phyloP scores from a whole-genome alignment of 2,797 vertebrate species.

The Chaunax sp. region DNA sequence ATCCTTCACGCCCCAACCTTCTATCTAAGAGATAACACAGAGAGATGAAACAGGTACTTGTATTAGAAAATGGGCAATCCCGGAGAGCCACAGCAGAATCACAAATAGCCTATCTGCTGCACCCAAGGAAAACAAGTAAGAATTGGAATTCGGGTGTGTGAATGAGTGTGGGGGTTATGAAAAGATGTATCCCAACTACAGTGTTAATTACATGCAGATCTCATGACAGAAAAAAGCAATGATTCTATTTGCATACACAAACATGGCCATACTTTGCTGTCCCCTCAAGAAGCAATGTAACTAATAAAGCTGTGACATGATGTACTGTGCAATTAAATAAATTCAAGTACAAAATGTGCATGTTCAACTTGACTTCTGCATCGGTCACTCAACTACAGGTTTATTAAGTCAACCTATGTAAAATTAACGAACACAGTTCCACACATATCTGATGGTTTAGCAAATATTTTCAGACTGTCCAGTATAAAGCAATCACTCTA shows the following conservation, averaged over 20 bases:
- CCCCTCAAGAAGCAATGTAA: not conserved
- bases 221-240: slow-evolving; percentile 5
- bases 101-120: slow-evolving; percentile 31
- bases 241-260: slow-evolving; percentile 7
- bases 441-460: too few species aligned
- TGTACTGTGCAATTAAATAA: slow-evolving; percentile 1
- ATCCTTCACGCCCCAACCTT: not conserved
- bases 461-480: not conserved
- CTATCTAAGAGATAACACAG: slow-evolving; percentile 7
- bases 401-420: not conserved
- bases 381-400: not conserved
- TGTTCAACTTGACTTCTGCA: not conserved
- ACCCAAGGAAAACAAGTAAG: slow-evolving; percentile 43
- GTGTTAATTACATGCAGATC: slow-evolving; percentile 21
- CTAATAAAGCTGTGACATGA: not conserved
- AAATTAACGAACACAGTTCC: not conserved
- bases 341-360: slow-evolving; percentile 8
- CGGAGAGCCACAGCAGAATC: slow-evolving; percentile 13
- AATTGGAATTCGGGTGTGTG: slow-evolving; percentile 50
- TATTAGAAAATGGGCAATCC: slow-evolving; percentile 39
- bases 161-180: slow-evolving; percentile 30
- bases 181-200: slow-evolving; percentile 33
- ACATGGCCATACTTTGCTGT: not conserved
- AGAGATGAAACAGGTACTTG: slow-evolving; percentile 16
- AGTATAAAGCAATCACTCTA: not conserved